Percentiles rank a stretch among this genome's conserved stretches.
Conservation (phyloP, 2,113 vertebrate genomes). For the Burhinus bistriatus region DNA sequence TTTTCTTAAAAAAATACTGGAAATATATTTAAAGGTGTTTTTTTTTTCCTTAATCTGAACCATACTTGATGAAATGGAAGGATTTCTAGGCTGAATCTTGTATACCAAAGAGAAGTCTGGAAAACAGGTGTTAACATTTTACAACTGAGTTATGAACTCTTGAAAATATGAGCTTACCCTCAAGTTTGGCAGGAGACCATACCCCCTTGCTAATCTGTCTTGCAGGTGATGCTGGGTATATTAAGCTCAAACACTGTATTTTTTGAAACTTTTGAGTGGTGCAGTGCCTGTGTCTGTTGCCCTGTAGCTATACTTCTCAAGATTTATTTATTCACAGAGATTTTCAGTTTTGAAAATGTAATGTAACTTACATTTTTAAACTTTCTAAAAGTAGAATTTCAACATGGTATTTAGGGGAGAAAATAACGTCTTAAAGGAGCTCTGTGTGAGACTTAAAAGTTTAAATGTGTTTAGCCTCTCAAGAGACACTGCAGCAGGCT, state of each 20-base stretch:
- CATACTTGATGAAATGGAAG: not conserved
- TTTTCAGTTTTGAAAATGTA: not conserved
- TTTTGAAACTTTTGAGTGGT: not conserved
- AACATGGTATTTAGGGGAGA: not conserved
- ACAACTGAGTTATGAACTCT: not conserved
- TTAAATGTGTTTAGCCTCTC: not conserved
- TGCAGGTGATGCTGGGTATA: not conserved
- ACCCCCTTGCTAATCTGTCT: not conserved
- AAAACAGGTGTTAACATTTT: conserved; percentile 7
- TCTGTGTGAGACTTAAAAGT: not conserved
- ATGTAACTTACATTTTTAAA: not conserved
- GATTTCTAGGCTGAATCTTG: not conserved
- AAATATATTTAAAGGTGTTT: not conserved
- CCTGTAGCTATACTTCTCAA: not conserved
- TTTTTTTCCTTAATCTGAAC: not conserved
- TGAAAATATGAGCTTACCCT: not conserved
- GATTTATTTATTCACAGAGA: not conserved
- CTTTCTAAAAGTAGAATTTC: not conserved
- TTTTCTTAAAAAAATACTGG: not conserved
- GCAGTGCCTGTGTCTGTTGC: not conserved
- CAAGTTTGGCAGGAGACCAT: not conserved
- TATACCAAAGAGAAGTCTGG: not conserved
- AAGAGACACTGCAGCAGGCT: not conserved
- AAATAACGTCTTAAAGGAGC: not conserved
- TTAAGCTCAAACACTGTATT: not conserved